Percentiles rank a stretch among this genome's conserved stretches.
phyloP scores from a whole-genome alignment of 2,888 invertebrate species.

The Theodoxus fluviatilis region DNA sequence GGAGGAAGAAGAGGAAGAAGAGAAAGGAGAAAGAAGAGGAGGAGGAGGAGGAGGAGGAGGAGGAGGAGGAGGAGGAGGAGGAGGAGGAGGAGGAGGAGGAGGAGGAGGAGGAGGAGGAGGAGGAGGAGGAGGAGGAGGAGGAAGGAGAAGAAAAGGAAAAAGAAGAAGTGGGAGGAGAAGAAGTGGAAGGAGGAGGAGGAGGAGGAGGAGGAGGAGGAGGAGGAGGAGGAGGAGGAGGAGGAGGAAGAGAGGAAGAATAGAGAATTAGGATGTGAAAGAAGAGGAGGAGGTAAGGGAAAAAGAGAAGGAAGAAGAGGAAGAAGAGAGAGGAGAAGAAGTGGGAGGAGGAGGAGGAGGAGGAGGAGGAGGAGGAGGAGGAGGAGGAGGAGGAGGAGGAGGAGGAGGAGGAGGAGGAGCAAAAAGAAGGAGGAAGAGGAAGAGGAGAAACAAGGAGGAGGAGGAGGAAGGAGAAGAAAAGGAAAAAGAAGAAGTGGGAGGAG shows the following conservation, averaged over 20 bases:
- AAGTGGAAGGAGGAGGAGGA: background rate
- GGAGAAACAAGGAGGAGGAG: background rate
- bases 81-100: too few species aligned
- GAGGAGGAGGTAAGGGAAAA: background rate
- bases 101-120: too few species aligned
- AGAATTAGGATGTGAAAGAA: background rate
- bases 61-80: too few species aligned
- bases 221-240: background rate
- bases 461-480: background rate
- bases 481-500: background rate
- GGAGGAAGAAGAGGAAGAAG: too few species aligned
- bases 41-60: too few species aligned
- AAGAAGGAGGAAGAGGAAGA: background rate
- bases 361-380: background rate
- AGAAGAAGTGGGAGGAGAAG: background rate
- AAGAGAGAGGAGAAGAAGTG: background rate
- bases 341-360: constrained; percentile 6
- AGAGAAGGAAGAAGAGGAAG: background rate
- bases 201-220: background rate
- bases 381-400: constrained; percentile 8
- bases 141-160: background rate
- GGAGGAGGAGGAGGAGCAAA: background rate
- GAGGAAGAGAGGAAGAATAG: background rate
- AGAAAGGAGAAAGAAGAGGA: too few species aligned
- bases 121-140: background rate